Evolutionary conservation across 2,888 invertebrate species (phyloP).

Genomic region (Heteromyza rotundicornis): DNA sequence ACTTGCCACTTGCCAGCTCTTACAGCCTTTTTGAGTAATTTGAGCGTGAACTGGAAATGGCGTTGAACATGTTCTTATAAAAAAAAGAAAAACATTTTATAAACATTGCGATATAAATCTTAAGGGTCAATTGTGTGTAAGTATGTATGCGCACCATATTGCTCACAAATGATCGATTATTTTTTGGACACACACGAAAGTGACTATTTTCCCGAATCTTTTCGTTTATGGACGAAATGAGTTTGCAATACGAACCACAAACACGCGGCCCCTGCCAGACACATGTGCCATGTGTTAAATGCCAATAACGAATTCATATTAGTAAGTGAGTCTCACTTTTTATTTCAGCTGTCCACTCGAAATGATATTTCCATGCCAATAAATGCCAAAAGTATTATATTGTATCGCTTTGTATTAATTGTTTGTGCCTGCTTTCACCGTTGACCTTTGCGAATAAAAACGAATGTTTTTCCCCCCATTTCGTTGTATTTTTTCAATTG

Average conservation of each 20-base stretch:
- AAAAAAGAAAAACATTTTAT: neutral
- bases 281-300: neutral
- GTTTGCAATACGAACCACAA: neutral
- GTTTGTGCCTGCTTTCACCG: neutral
- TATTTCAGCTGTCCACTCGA: neutral
- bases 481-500: too few species aligned
- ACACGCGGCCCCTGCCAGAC: neutral
- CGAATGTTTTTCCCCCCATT: too few species aligned
- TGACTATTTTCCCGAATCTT: too few species aligned
- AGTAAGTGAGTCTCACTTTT: neutral
- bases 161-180: neutral
- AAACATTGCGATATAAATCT: neutral
- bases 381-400: constrained; percentile 1
- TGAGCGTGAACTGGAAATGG: neutral
- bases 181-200: too few species aligned
- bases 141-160: neutral
- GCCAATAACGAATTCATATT: too few species aligned
- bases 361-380: neutral
- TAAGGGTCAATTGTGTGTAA: neutral
- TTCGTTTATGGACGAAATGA: too few species aligned
- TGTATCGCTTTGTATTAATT: neutral
- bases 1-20: neutral
- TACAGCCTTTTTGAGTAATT: neutral
- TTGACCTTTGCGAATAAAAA: too few species aligned
- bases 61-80: neutral